Percentiles rank a stretch among this genome's conserved stretches.
These are phyloP conservation scores for Drosophila virilis DNA, from an alignment of 1,140 invertebrate species.

Conservation along the genomic window DNA sequence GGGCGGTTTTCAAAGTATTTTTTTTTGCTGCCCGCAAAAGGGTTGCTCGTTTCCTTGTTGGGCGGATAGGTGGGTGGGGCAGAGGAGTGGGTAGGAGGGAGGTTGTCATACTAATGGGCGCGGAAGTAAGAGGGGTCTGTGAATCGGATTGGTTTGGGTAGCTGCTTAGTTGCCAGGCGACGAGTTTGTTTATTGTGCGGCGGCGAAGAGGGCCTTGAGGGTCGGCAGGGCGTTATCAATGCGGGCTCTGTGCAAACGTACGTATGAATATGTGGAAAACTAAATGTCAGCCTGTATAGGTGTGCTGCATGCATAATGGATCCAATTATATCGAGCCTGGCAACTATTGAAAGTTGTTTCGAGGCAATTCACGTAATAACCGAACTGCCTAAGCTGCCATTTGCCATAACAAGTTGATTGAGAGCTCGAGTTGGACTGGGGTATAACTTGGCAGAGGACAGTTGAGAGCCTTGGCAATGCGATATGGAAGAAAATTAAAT, in stretches of 20 bases:
- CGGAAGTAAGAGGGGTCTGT: slow-evolving; percentile 8
- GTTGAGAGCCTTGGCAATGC: neutral
- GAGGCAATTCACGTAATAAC: slow-evolving; percentile 39
- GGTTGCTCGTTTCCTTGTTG: slow-evolving; percentile 46
- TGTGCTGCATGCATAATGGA: slow-evolving; percentile 44
- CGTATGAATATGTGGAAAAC: slow-evolving; percentile 3
- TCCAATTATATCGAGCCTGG: slow-evolving; percentile 51
- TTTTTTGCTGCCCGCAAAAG: slow-evolving; percentile 43
- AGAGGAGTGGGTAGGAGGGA: too few relatives aligned
- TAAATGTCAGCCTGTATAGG: neutral
- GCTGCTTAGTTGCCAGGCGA: slow-evolving; percentile 56
- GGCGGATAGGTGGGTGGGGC: neutral
- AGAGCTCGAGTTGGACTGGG: neutral
- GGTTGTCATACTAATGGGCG: slow-evolving; percentile 57
- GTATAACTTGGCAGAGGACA: slow-evolving; percentile 6
- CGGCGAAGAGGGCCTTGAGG: slow-evolving; percentile 11
- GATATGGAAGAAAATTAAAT: slow-evolving; percentile 23
- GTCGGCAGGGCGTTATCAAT: slow-evolving; percentile 2
- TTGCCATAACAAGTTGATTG: slow-evolving; percentile 46
- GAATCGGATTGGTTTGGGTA: slow-evolving; percentile 15
- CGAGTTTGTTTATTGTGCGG: slow-evolving; percentile 55
- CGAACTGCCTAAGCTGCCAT: slow-evolving; percentile 25
- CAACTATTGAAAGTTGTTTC: slow-evolving; percentile 48
- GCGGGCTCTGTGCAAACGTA: slow-evolving; percentile 16
- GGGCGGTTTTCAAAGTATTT: slow-evolving; percentile 25